Percentiles rank a stretch among this genome's conserved stretches.
These are phyloP conservation scores for Trachemys scripta DNA, from an alignment of 2,113 vertebrate genomes.

Conservation along the genomic window DNA sequence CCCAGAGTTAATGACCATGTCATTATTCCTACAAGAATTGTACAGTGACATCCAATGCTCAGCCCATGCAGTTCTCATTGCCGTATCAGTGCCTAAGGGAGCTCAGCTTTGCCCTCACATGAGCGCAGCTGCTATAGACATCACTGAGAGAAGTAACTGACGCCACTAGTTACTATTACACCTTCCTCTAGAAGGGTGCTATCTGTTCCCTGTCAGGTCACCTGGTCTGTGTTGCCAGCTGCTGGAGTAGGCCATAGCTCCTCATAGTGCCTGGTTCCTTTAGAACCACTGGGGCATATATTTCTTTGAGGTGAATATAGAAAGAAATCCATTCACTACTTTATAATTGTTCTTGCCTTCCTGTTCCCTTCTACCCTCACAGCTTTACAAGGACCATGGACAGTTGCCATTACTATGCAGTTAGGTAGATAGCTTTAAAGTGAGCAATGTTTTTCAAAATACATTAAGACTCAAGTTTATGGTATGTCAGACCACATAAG, in stretches of 20 bases:
- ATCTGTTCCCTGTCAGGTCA: not conserved
- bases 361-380: not conserved
- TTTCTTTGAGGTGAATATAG: not conserved
- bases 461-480: not conserved
- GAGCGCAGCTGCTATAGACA: not conserved
- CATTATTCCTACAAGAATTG: not conserved
- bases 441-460: not conserved
- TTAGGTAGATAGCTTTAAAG: not conserved
- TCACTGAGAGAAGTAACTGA: not conserved
- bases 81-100: not conserved
- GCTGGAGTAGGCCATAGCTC: not conserved
- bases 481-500: not conserved
- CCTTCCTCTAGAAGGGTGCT: not conserved
- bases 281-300: not conserved
- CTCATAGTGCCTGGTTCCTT: not conserved
- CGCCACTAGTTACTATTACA: not conserved
- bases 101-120: not conserved
- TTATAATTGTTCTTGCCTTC: not conserved
- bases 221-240: not conserved
- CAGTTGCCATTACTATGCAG: not conserved
- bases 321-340: not conserved
- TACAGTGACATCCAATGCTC: not conserved
- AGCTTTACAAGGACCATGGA: not conserved
- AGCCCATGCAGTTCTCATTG: not conserved
- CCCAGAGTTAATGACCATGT: not conserved